A percentile compares a stretch with the other conserved stretches of the same genome.
Conservation (phyloP, 2,888 invertebrate genomes). For the Isoperla grammatica region DNA sequence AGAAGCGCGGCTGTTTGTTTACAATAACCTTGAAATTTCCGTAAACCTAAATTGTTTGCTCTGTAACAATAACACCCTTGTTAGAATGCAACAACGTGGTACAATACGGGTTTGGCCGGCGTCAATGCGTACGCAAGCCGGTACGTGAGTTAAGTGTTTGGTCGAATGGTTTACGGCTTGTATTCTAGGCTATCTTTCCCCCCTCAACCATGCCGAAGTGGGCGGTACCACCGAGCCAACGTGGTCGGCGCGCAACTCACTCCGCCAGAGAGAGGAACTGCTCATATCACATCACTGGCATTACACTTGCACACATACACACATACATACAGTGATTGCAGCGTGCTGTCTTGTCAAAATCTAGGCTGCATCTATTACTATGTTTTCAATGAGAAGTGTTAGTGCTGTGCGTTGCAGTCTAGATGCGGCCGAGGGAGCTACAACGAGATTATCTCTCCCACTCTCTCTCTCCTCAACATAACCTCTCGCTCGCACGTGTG, state of each 20-base stretch:
- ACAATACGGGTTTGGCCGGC: constrained; percentile 5
- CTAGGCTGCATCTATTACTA: too few species aligned
- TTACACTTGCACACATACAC: too few species aligned
- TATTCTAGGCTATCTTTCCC: constrained; percentile 17
- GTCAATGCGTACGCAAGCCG: constrained; percentile 9
- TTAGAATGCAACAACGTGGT: constrained; percentile 14
- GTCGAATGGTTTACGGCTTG: constrained; percentile 30
- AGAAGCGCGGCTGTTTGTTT: not conserved
- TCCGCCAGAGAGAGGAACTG: too few species aligned
- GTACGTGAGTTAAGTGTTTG: constrained; percentile 32
- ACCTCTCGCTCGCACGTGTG: too few species aligned
- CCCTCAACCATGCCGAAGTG: constrained; percentile 8
- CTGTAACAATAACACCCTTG: constrained; percentile 14
- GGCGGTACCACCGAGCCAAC: constrained; percentile 8
- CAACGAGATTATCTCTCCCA: too few species aligned
- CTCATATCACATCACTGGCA: too few species aligned
- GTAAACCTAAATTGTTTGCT: not conserved
- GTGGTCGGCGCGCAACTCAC: not conserved
- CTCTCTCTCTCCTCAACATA: too few species aligned
- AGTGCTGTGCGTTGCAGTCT: too few species aligned
- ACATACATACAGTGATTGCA: too few species aligned
- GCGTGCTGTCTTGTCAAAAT: too few species aligned
- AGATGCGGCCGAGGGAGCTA: too few species aligned
- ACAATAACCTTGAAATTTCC: not conserved
- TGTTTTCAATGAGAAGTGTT: too few species aligned